A percentile compares a stretch with the other conserved stretches of the same genome.
phyloP scores from a whole-genome alignment of 2,888 invertebrate genomes.

The Polyploca ridens region DNA sequence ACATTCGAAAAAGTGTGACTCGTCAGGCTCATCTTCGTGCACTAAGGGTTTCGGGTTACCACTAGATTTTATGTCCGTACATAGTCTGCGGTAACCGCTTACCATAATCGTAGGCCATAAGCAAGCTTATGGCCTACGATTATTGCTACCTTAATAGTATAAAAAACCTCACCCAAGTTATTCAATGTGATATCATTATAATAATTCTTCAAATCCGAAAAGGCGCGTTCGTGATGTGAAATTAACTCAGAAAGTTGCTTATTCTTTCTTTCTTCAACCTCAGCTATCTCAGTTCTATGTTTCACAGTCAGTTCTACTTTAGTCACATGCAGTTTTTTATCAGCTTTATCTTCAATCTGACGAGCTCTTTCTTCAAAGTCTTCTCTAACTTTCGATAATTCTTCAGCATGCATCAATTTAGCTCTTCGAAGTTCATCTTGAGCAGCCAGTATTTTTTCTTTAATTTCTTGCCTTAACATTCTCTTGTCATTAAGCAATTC shows the following conservation, averaged over 20 bases:
- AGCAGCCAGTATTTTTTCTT: conserved; percentile 88
- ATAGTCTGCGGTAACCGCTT: too few relatives aligned
- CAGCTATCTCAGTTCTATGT: conserved; percentile 92
- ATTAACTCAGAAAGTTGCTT: conserved; percentile 92
- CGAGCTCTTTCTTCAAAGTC: conserved; percentile 78
- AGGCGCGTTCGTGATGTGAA: conserved; percentile 92
- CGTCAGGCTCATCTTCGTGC: too few relatives aligned
- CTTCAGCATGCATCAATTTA: conserved; percentile 90
- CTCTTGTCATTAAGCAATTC: conserved; percentile 91
- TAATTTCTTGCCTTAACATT: conserved; percentile 86
- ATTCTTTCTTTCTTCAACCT: conserved; percentile 96
- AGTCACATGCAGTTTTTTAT: conserved; percentile 89
- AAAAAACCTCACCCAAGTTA: conserved; percentile 87
- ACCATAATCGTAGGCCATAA: too few relatives aligned
- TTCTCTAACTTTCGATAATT: conserved; percentile 86
- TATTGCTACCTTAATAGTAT: neutral
- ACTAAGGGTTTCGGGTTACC: too few relatives aligned
- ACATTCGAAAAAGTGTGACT: too few relatives aligned
- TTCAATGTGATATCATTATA: conserved; percentile 97
- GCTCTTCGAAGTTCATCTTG: conserved; percentile 89
- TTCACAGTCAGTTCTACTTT: conserved; percentile 89
- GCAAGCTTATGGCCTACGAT: too few relatives aligned
- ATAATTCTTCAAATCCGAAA: conserved; percentile 96
- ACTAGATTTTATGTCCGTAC: too few relatives aligned
- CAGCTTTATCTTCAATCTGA: conserved; percentile 85